Base-by-base conservation (phyloP, 2,797 vertebrate species). In the Eptatretus atami region DNA sequence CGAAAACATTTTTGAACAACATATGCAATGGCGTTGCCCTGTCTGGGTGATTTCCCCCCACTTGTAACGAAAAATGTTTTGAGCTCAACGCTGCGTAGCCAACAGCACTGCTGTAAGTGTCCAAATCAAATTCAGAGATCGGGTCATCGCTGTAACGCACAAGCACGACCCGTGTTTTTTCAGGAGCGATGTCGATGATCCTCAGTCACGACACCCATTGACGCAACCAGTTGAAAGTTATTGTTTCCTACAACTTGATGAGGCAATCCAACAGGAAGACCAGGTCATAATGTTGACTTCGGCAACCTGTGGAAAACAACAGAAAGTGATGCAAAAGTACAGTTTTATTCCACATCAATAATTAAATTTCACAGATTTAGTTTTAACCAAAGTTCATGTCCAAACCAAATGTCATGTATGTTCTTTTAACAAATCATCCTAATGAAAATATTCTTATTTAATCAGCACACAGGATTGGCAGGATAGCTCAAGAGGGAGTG, bases 241-340 rank as follows among this genome's bases (percentile, higher is more conserved):
- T 86, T 85, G 70, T 84, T 85, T 64, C 92, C 92, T 3, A 98
- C 90, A 0, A n/a, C 92, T 98, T 69, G 86, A 98, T 14, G 92
- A 98, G 1, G 88, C 79, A 57, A n/a, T 98, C 92, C 77, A 98
- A 72, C 70, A 98, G 79, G 70, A 98, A 98, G 15, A 88, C 79
- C 68, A 98, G 75, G 69, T 96, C 90, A 5, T 98, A 98, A 69
- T 98, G 82, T 63, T 95, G 86, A 0, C 78, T 98, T 72, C 95
- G 96, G 73, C 92, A 98, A 53, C 92, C 92, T 96, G 74, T 12
- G 57, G 57, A n/a, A 61, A n/a, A 61, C 25, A n/a, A 24, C 57
- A 24, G 25, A 12, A 24, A 61, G 57, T 24, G 9, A 44, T n/a
- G 31, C 31, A n/a, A 44, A 44, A 44, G 31, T 44, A 5, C 31